Conservation (phyloP, 1,140 invertebrate species). For the Halictus rubicundus region DNA sequence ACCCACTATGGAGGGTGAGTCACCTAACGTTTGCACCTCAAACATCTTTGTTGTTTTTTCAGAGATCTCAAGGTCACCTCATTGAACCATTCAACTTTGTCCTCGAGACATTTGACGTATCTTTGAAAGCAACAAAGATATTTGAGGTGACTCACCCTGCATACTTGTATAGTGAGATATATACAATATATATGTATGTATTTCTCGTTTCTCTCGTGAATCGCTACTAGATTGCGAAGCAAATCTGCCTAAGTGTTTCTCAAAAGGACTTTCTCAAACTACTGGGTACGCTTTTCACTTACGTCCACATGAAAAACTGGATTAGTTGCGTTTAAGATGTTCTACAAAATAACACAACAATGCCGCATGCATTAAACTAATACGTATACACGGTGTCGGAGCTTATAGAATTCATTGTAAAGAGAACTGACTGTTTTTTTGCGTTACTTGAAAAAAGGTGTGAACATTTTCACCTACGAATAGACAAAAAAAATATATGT, state of each 20-base stretch:
- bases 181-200: no score
- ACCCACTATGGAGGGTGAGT: no score
- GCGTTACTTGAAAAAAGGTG: neutral
- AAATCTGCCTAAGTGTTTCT: conserved; percentile 45
- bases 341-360: conserved; percentile 81
- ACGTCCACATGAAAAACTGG: conserved; percentile 81
- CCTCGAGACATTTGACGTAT: no score
- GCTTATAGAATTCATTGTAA: conserved; percentile 44
- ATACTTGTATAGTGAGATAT: no score
- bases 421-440: conserved; percentile 30
- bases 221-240: conserved; percentile 45
- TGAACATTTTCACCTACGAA: neutral
- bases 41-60: no score
- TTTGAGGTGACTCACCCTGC: no score
- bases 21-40: no score
- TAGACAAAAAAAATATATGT: conserved; percentile 3
- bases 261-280: conserved; percentile 65
- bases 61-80: no score
- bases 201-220: neutral
- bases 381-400: conserved; percentile 22
- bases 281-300: conserved; percentile 78
- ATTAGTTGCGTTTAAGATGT: conserved; percentile 81
- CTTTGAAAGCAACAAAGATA: no score
- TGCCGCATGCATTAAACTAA: conserved; percentile 76
- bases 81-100: no score